Percentiles rank a stretch among this genome's conserved stretches.
Conservation (phyloP, 2,888 invertebrate species). For the Tanytarsus gracilentus region DNA sequence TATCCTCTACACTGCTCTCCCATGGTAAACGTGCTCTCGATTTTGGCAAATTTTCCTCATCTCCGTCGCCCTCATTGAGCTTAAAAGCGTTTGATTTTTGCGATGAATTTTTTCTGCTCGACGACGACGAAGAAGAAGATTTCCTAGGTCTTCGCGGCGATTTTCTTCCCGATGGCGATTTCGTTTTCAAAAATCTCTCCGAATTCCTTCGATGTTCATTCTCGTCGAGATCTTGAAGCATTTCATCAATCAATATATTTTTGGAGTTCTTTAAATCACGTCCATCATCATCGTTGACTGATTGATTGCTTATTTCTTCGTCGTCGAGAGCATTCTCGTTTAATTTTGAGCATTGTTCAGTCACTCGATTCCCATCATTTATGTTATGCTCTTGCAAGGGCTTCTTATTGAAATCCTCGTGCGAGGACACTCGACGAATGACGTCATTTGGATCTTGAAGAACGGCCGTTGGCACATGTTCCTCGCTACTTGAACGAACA, state of each 20-base stretch:
- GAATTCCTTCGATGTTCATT: slow-evolving; percentile 54
- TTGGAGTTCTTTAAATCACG: slow-evolving; percentile 3
- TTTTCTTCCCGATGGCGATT: slow-evolving; percentile 49
- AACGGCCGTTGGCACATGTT: slow-evolving; percentile 43
- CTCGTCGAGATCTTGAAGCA: too few relatives aligned
- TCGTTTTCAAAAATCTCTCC: slow-evolving; percentile 55
- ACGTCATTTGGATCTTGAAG: slow-evolving; percentile 33
- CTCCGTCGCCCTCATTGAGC: slow-evolving; percentile 36
- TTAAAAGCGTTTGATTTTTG: slow-evolving; percentile 40
- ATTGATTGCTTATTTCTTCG: slow-evolving; percentile 33
- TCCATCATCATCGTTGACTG: too few relatives aligned
- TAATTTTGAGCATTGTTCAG: slow-evolving; percentile 29
- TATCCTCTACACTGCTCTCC: slow-evolving; percentile 37
- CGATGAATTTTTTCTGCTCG: background rate
- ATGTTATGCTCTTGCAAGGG: slow-evolving; percentile 35
- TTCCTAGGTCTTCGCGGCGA: slow-evolving; percentile 44
- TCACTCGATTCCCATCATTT: background rate
- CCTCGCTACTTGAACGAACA: slow-evolving; percentile 53
- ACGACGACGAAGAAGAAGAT: slow-evolving; percentile 34
- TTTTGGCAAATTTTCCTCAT: slow-evolving; percentile 17
- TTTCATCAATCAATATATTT: slow-evolving; percentile 35
- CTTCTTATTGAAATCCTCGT: slow-evolving; percentile 49
- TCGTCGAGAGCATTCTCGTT: slow-evolving; percentile 40
- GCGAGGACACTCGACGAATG: slow-evolving; percentile 54
- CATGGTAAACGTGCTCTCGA: slow-evolving; percentile 35